phyloP scores from a whole-genome alignment of 2,797 vertebrate genomes.

The Ataeniobius toweri region DNA sequence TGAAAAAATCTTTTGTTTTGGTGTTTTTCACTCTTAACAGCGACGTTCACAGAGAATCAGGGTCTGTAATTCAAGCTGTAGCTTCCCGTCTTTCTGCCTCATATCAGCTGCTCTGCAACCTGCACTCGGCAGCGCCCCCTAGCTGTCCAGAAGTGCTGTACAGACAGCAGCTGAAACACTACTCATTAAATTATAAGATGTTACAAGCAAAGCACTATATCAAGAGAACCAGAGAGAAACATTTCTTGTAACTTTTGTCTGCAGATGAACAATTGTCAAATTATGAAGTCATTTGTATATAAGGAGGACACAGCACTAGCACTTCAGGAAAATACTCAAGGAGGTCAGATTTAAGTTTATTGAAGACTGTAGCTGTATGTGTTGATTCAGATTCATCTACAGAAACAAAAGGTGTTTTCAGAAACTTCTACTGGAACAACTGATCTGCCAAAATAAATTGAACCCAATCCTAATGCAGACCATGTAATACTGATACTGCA shows the following conservation, averaged over 20 bases:
- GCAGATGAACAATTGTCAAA: background rate
- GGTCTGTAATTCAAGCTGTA: too few relatives aligned
- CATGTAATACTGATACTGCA: too few relatives aligned
- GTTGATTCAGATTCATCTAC: background rate
- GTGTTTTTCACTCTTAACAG: too few relatives aligned
- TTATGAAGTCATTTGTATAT: too few relatives aligned
- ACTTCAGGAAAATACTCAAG: background rate
- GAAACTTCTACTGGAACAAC: background rate
- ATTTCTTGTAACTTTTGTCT: background rate
- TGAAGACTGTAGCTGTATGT: background rate
- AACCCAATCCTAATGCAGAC: too few relatives aligned
- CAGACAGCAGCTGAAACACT: background rate
- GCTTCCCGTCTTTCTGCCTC: background rate
- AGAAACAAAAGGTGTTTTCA: background rate
- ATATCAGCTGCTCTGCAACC: background rate
- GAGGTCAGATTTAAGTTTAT: background rate
- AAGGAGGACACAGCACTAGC: background rate
- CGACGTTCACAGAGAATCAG: background rate
- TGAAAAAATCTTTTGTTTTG: background rate
- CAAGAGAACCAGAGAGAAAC: background rate
- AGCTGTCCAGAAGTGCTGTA: background rate
- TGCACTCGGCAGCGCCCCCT: too few relatives aligned
- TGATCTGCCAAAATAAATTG: background rate
- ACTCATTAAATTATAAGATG: background rate
- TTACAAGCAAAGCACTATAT: background rate